phyloP scores from a whole-genome alignment of 1,140 invertebrate genomes.

The Chymomyza costata region DNA sequence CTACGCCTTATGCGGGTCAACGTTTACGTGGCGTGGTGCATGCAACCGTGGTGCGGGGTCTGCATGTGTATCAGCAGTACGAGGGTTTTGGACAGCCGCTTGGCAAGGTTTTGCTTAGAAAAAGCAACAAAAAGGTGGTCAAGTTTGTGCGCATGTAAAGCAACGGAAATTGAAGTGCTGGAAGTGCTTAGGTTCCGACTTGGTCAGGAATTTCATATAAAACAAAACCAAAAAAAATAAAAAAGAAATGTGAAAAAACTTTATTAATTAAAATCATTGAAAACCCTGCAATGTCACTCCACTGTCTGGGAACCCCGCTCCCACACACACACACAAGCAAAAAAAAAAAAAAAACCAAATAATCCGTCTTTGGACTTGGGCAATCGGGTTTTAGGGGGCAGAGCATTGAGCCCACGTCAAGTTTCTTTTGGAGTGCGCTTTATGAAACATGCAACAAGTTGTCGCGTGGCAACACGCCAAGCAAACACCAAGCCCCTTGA shows the following conservation, averaged over 20 bases:
- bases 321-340: not conserved
- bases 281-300: constrained; percentile 5
- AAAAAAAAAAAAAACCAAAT: constrained; percentile 20
- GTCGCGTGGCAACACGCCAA: constrained; percentile 54
- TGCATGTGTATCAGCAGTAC: constrained; percentile 76
- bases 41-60: constrained; percentile 79
- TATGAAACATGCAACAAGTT: constrained; percentile 60
- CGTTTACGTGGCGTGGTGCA: constrained; percentile 78
- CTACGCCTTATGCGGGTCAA: constrained; percentile 79
- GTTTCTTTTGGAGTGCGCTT: constrained; percentile 6
- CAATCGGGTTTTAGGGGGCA: constrained; percentile 1
- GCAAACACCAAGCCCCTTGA: constrained; percentile 35
- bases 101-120: constrained; percentile 65
- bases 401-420: not conserved
- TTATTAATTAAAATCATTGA: constrained; percentile 51
- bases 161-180: no score
- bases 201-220: no score
- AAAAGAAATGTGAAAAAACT: constrained; percentile 21
- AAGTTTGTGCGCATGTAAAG: constrained; percentile 63
- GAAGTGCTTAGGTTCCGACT: not conserved
- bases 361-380: not conserved
- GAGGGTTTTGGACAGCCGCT: constrained; percentile 69
- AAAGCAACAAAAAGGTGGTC: constrained; percentile 61
- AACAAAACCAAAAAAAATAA: not conserved
- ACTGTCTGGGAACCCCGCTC: no score